Conservation (phyloP, 1,140 invertebrate genomes). For the Pachypsylla venusta region DNA sequence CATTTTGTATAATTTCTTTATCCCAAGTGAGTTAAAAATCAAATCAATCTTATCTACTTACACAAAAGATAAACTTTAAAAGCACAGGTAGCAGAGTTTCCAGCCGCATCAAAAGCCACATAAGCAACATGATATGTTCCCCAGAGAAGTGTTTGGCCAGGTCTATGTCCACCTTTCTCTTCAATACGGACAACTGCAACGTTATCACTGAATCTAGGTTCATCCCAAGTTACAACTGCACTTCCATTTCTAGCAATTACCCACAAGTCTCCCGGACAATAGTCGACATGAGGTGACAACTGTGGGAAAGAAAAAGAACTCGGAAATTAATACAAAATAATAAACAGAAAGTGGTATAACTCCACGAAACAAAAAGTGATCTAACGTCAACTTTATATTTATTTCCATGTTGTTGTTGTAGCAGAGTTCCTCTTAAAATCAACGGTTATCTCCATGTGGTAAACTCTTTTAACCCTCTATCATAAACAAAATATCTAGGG, state of each 20-base stretch:
- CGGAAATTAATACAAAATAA: not conserved
- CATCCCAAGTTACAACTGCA: constrained; percentile 84
- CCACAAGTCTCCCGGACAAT: constrained; percentile 87
- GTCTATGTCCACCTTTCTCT: constrained; percentile 71
- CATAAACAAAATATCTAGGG: too few species aligned
- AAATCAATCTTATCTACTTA: constrained; percentile 36
- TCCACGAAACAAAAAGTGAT: too few species aligned
- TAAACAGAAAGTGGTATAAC: constrained; percentile 8
- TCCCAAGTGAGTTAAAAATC: not conserved
- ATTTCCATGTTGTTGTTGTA: too few species aligned
- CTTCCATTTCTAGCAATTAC: constrained; percentile 84
- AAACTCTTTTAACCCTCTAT: too few species aligned
- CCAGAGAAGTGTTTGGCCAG: constrained; percentile 83
- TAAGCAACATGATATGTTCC: constrained; percentile 88
- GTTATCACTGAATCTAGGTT: constrained; percentile 80
- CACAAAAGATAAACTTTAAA: constrained; percentile 86
- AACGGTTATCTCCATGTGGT: too few species aligned
- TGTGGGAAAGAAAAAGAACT: constrained; percentile 18
- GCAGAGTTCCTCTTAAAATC: too few species aligned
- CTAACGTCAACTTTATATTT: too few species aligned
- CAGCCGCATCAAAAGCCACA: constrained; percentile 76
- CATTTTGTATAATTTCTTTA: too few species aligned
- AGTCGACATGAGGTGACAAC: constrained; percentile 66
- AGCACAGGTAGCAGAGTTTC: constrained; percentile 78
- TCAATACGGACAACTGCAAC: constrained; percentile 60